Evolutionary conservation across 1,140 invertebrate genomes (phyloP), one percentile per base, ranked within the genome.

Genomic region (Apocrypta bakeri): DNA sequence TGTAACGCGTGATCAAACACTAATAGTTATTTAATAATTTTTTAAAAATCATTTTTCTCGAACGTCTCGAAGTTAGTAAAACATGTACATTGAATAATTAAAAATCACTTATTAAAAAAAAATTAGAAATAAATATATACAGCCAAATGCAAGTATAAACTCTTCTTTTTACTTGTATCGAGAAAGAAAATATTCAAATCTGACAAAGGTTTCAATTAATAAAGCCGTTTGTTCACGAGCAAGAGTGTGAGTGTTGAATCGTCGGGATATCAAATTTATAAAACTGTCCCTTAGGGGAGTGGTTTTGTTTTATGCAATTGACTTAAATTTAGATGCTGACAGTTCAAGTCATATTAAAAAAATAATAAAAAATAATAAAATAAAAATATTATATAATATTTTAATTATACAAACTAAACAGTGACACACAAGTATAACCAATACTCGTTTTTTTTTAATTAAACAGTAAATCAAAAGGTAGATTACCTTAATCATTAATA

Each of bases 201-300:
- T 86, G 86, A 85, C 25, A 40, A 64, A 79, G 72, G 81, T 83
- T 83, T 82, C 56, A 48, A 74, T 56, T 48, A 33, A 48, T 74
- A 17, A 74, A 81, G 61, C 63, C 33, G 61, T 81, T 42, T 77
- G 74, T 79, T 72, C 71, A 83, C 77, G 82, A 83, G 61, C 80
- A 82, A 79, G 8, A 69, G 77, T 79, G 68, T 80, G 42, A 83
- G 82, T 79, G 77, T 79, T 79, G 77, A 83, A 69, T 79, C 76
- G 76, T 83, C 71, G 76, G 72, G 74, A 24, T 79, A 84, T 81
- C 82, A 84, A 86, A 88, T 90, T 90, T 87, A 90, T 90, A 90
- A 90, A 90, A 90, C 90, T 90, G 89, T 90, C 90, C 88, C 89
- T 90, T 90, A 88, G 88, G 88, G 88, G 89, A 90, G 88, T 88